Evolutionary conservation across 2,113 vertebrate genomes (phyloP).

Genomic region (Neolamprologus variostigma): DNA sequence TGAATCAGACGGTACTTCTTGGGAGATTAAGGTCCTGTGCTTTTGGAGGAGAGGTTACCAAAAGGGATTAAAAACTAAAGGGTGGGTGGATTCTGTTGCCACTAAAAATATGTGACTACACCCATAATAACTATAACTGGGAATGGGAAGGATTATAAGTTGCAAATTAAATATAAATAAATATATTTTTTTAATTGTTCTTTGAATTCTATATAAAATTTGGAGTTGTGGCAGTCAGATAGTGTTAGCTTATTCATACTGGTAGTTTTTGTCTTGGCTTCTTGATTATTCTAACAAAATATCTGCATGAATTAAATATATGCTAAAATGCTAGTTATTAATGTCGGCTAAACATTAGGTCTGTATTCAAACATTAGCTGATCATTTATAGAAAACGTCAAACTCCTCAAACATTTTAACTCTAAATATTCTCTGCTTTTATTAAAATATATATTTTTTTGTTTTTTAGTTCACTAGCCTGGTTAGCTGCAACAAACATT

Average conservation of each 20-base stretch:
- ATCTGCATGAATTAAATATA: background rate
- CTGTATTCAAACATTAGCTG: background rate
- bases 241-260: background rate
- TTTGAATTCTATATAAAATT: background rate
- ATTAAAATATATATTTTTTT: background rate
- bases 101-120: background rate
- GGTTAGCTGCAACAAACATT: background rate
- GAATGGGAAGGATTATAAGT: background rate
- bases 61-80: constrained; percentile 28
- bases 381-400: background rate
- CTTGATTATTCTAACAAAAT: background rate
- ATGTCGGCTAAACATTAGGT: background rate
- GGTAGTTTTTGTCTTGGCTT: background rate
- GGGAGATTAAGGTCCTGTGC: constrained; percentile 45
- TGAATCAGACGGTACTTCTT: constrained; percentile 38
- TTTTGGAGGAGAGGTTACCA: constrained; percentile 17
- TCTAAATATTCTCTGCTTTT: background rate
- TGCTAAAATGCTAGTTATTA: background rate
- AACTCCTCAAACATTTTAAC: background rate
- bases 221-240: background rate
- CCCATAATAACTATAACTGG: background rate
- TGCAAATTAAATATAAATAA: background rate
- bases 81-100: background rate
- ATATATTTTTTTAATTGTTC: background rate
- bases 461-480: background rate